These are phyloP conservation scores for Odontomyia ornata DNA, from an alignment of 2,888 invertebrate genomes.

Conservation along the genomic window DNA sequence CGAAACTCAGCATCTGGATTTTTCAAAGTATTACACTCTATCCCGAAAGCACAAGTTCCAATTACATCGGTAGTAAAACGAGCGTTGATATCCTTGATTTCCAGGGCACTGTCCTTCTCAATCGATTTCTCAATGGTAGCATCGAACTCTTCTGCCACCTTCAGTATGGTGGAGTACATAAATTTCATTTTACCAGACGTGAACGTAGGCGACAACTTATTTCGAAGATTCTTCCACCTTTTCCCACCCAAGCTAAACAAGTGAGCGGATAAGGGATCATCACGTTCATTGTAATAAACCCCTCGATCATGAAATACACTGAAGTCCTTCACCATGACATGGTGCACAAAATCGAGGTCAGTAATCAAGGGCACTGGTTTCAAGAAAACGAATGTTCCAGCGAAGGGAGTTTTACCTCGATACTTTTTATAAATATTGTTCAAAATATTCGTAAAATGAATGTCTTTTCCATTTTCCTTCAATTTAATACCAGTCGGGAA, in stretches of 20 bases:
- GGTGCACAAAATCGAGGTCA: constrained; percentile 54
- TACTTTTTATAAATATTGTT: constrained; percentile 55
- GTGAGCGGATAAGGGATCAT: constrained; percentile 62
- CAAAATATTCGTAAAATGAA: constrained; percentile 53
- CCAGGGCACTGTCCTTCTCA: constrained; percentile 55
- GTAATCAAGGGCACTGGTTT: constrained; percentile 54
- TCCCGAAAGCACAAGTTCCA: constrained; percentile 65
- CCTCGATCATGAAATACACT: constrained; percentile 60
- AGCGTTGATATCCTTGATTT: constrained; percentile 63
- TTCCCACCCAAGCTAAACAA: constrained; percentile 61
- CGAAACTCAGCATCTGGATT: constrained; percentile 63
- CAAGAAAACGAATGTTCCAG: constrained; percentile 57
- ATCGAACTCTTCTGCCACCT: constrained; percentile 49
- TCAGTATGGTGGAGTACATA: constrained; percentile 57
- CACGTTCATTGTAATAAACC: constrained; percentile 58
- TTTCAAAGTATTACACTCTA: constrained; percentile 64
- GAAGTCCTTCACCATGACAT: constrained; percentile 62
- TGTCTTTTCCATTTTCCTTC: constrained; percentile 18
- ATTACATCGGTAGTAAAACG: constrained; percentile 67
- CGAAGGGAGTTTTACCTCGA: constrained; percentile 55
- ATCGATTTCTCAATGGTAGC: constrained; percentile 50
- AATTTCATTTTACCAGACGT: constrained; percentile 63
- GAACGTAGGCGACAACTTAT: constrained; percentile 65
- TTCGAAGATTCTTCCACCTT: constrained; percentile 65
- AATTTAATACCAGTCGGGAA: constrained; percentile 54